phyloP scores from a whole-genome alignment of 2,888 invertebrate species.

The Xylocampa areola region DNA sequence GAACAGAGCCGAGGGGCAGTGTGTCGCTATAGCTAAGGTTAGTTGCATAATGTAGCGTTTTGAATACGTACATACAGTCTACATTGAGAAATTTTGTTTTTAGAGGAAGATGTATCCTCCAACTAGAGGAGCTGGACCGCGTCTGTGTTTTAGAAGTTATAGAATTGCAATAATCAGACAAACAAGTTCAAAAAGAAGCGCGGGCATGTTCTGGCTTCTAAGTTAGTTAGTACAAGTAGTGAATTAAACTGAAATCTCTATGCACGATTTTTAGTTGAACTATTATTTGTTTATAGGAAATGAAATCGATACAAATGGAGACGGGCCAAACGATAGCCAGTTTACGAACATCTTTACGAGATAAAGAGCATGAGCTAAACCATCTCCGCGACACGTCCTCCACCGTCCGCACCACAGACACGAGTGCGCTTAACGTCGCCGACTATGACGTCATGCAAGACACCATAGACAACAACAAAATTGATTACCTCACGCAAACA shows the following conservation, averaged over 20 bases:
- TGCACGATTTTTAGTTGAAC: neutral
- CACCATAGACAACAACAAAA: conserved; percentile 76
- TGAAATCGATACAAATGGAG: conserved; percentile 76
- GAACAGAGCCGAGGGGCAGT: conserved; percentile 72
- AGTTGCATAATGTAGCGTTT: neutral
- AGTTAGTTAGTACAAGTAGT: too few relatives aligned
- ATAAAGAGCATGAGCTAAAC: conserved; percentile 77
- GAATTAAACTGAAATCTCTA: too few relatives aligned
- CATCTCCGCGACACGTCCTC: conserved; percentile 67
- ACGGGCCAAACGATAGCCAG: conserved; percentile 76
- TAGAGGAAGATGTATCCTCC: too few relatives aligned
- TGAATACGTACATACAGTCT: too few relatives aligned
- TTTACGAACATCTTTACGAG: conserved; percentile 71
- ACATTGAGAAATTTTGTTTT: too few relatives aligned
- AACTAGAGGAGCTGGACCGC: too few relatives aligned
- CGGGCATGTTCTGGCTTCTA: too few relatives aligned
- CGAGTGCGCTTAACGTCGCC: conserved; percentile 82
- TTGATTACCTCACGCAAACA: conserved; percentile 93
- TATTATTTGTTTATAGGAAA: conserved; percentile 67
- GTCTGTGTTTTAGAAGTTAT: too few relatives aligned
- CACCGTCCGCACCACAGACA: conserved; percentile 64
- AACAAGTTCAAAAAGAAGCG: too few relatives aligned
- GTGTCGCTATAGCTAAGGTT: conserved; percentile 71
- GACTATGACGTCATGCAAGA: conserved; percentile 77
- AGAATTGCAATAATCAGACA: too few relatives aligned